Conservation (phyloP, 2,888 invertebrate genomes). For the Tenthredo mesomela region DNA sequence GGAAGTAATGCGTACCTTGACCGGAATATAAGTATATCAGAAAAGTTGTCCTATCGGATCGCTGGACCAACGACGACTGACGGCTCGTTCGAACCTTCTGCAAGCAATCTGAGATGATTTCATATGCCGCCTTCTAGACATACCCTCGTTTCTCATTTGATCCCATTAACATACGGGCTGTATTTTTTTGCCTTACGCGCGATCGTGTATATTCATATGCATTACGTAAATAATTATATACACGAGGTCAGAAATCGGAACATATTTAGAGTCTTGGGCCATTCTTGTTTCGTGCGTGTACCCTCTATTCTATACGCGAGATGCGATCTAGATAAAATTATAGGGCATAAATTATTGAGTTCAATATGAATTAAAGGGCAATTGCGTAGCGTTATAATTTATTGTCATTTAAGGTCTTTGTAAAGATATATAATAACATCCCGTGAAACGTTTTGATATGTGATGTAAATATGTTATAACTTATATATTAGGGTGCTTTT, state of each 20-base stretch:
- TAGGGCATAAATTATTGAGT: background rate
- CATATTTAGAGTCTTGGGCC: background rate
- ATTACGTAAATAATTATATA: slow-evolving; percentile 37
- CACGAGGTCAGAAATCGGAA: background rate
- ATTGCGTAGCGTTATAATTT: background rate
- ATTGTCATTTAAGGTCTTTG: background rate
- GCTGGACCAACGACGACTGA: slow-evolving; percentile 51
- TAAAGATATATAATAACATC: background rate
- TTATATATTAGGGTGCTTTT: too few species aligned
- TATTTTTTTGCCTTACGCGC: background rate
- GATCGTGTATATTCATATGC: too few species aligned
- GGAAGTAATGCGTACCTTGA: slow-evolving; percentile 35
- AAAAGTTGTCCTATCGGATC: slow-evolving; percentile 43
- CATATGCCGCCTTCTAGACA: slow-evolving; percentile 42
- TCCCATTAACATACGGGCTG: slow-evolving; percentile 15
- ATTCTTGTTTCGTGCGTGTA: background rate
- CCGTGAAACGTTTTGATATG: background rate
- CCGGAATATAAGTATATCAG: slow-evolving; percentile 22
- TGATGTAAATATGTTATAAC: background rate
- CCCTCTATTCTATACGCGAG: background rate
- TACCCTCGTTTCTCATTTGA: slow-evolving; percentile 40
- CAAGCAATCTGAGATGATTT: slow-evolving; percentile 47
- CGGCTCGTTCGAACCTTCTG: slow-evolving; percentile 41
- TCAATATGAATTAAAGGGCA: slow-evolving; percentile 1
- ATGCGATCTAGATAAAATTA: background rate